Conservation (phyloP, 2,797 vertebrate genomes). For the Malurus splendens region DNA sequence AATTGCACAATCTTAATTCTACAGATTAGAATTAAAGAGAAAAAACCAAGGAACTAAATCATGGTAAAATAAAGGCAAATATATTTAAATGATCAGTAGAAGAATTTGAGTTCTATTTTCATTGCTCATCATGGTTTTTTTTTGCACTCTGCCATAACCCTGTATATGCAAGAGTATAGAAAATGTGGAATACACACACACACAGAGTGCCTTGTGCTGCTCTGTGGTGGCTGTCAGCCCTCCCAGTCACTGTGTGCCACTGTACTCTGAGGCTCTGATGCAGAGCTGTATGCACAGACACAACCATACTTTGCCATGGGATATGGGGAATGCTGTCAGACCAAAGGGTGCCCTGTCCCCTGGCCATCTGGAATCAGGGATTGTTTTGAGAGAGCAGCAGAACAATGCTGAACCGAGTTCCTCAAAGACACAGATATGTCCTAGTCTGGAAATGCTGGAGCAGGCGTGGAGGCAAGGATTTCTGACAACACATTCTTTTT, state of each 20-base stretch:
- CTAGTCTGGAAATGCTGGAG: background rate
- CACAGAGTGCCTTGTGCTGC: background rate
- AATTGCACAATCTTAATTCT: background rate
- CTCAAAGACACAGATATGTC: background rate
- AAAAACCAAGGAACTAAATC: background rate
- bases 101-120: background rate
- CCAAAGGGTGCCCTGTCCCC: background rate
- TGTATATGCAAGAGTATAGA: background rate
- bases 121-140: background rate
- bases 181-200: accelerated
- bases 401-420: background rate
- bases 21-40: background rate
- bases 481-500: background rate
- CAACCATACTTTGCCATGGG: background rate
- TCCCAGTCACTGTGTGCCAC: background rate
- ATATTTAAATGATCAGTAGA: background rate
- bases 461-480: background rate
- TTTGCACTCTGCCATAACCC: background rate
- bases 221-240: background rate
- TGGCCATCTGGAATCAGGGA: background rate
- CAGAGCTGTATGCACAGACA: background rate
- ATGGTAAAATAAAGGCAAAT: background rate
- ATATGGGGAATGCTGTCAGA: background rate
- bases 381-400: background rate
- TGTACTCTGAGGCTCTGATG: accelerated